These are phyloP conservation scores for Scaptomyza montana DNA, from an alignment of 1,140 invertebrate species.

Conservation along the genomic window DNA sequence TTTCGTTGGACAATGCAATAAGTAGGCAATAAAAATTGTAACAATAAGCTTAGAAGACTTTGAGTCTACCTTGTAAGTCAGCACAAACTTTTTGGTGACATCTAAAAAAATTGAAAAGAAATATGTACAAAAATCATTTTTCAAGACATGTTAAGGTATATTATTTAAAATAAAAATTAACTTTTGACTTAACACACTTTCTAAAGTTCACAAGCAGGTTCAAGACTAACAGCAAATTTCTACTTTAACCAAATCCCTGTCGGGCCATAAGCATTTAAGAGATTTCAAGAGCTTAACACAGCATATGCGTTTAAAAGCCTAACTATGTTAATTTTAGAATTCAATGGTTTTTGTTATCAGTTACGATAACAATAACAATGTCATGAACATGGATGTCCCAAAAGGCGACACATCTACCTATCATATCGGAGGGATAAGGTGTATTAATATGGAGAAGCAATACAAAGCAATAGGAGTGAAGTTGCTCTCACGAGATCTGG, in stretches of 20 bases:
- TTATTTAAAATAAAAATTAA: no score
- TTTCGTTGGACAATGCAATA: conserved; percentile 13
- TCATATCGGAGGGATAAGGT: conserved; percentile 16
- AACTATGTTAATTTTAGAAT: conserved; percentile 26
- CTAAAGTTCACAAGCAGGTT: no score
- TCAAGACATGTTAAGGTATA: no score
- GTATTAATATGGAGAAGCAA: conserved; percentile 21
- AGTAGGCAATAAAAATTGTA: not conserved
- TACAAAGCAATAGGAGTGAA: conserved; percentile 24
- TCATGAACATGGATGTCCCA: not conserved
- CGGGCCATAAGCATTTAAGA: not conserved
- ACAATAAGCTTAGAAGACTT: conserved; percentile 3
- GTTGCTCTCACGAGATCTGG: conserved; percentile 52
- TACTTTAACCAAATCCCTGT: not conserved
- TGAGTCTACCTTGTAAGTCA: not conserved
- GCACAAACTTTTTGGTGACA: no score
- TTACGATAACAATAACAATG: conserved; percentile 24
- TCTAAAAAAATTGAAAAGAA: no score
- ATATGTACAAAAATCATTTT: no score
- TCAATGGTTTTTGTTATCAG: conserved; percentile 39
- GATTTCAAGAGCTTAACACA: not conserved
- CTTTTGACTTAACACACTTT: no score
- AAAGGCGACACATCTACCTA: conserved; percentile 6
- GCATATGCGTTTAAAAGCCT: conserved; percentile 6
- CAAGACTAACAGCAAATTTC: no score